Conservation (phyloP, 1,140 invertebrate species). For the Euglossa dilemma region DNA sequence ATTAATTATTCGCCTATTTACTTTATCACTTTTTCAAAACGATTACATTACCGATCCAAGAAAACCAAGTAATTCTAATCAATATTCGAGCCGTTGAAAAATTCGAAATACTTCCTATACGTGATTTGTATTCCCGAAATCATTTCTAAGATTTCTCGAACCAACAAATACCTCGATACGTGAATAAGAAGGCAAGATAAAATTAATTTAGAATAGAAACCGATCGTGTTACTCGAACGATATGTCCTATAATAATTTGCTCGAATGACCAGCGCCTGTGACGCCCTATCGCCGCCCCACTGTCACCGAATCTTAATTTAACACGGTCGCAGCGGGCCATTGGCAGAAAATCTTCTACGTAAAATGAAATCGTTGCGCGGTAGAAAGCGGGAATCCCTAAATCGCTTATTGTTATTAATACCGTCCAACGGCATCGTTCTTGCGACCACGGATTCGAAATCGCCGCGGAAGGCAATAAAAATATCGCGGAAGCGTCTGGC, state of each 20-base stretch:
- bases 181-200: background rate
- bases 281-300: background rate
- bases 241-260: background rate
- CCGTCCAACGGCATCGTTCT: background rate
- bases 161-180: background rate
- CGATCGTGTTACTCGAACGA: background rate
- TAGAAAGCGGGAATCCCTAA: slow-evolving; percentile 34
- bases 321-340: background rate
- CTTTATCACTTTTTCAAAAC: too few species aligned
- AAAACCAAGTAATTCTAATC: too few species aligned
- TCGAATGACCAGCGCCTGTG: background rate
- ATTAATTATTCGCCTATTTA: too few species aligned
- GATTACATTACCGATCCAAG: background rate
- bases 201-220: background rate
- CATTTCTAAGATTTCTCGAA: background rate
- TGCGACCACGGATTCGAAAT: background rate
- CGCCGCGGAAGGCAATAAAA: slow-evolving; percentile 23
- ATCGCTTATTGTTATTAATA: slow-evolving; percentile 35
- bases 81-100: too few species aligned
- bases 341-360: background rate
- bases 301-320: slow-evolving; percentile 39
- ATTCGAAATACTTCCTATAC: too few species aligned
- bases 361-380: background rate
- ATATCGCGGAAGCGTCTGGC: slow-evolving; percentile 52
- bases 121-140: too few species aligned